Evolutionary conservation across 2,113 vertebrate genomes (phyloP).

Genomic region (Piliocolobus tephrosceles): DNA sequence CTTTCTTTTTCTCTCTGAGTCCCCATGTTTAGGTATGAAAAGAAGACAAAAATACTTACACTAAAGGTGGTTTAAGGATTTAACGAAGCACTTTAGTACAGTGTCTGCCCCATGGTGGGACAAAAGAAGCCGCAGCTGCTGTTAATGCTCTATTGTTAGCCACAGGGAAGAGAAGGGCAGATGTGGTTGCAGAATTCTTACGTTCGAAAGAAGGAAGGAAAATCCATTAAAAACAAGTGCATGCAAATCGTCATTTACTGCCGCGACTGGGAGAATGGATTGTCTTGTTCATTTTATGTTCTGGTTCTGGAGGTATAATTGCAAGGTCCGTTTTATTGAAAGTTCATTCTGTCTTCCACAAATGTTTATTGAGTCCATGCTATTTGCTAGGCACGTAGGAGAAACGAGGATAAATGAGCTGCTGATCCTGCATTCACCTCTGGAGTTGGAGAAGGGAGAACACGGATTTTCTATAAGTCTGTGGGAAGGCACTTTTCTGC

Average conservation of each 20-base stretch:
- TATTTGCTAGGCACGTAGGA: not conserved
- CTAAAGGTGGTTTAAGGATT: not conserved
- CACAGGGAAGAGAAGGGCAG: not conserved
- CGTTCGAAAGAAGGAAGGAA: not conserved
- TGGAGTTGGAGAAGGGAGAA: not conserved
- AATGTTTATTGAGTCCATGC: constrained; percentile 50
- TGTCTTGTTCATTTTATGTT: constrained; percentile 47
- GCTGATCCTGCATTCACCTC: not conserved
- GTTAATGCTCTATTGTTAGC: not conserved
- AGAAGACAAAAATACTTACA: not conserved
- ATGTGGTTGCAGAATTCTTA: not conserved
- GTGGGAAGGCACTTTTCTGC: not conserved
- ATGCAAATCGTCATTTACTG: not conserved
- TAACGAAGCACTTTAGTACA: not conserved
- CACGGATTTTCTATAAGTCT: not conserved
- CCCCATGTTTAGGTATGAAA: not conserved
- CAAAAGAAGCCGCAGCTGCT: not conserved
- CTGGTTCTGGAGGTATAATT: constrained; percentile 34
- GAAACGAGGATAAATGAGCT: not conserved
- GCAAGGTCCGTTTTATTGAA: constrained; percentile 64
- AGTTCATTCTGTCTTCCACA: constrained; percentile 8
- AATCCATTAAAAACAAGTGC: constrained; percentile 20
- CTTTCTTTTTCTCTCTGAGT: not conserved
- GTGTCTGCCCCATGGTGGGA: not conserved
- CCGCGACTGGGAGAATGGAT: not conserved